phyloP scores from a whole-genome alignment of 30 jellyfish, hydroid and myxozoan species.

The Rhopilema esculentum region DNA sequence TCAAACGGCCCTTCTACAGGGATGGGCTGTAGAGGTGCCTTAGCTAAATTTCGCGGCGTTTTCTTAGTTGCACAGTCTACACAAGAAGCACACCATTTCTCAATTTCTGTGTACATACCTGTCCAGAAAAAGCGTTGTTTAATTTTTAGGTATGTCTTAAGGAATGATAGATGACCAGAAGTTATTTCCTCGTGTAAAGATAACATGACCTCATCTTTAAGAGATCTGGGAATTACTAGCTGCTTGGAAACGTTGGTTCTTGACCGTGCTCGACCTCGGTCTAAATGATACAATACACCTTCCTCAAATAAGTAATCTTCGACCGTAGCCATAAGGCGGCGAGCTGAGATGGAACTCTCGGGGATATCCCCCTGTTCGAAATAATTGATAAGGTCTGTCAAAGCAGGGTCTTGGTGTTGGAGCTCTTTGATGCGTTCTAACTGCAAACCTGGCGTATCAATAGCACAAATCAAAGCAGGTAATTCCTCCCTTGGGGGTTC shows the following conservation, averaged over 20 bases:
- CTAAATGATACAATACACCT: constrained; percentile 63
- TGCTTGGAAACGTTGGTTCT: constrained; percentile 34
- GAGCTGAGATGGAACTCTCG: constrained; percentile 13
- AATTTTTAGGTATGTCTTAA: constrained; percentile 30
- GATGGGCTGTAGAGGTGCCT: constrained; percentile 66
- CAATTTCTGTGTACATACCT: constrained; percentile 60
- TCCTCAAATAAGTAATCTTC: constrained; percentile 57
- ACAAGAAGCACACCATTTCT: constrained; percentile 64
- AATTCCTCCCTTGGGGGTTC: neutral
- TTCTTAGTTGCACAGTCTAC: constrained; percentile 52
- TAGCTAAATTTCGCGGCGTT: constrained; percentile 9
- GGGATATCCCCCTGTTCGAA: constrained; percentile 46
- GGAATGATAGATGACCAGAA: constrained; percentile 59
- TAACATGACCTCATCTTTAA: constrained; percentile 59
- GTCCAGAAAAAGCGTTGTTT: constrained; percentile 56
- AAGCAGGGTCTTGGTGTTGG: constrained; percentile 55
- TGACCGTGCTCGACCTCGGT: constrained; percentile 30
- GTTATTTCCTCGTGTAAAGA: constrained; percentile 58
- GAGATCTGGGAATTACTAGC: constrained; percentile 60
- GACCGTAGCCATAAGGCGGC: constrained; percentile 54
- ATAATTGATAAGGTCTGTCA: constrained; percentile 30
- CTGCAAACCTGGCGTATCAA: constrained; percentile 61
- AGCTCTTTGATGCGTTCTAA: constrained; percentile 11
- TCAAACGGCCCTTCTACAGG: constrained; percentile 74
- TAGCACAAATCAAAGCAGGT: constrained; percentile 14